phyloP scores from a whole-genome alignment of 1,140 invertebrate species.

The Mamestra configurata region DNA sequence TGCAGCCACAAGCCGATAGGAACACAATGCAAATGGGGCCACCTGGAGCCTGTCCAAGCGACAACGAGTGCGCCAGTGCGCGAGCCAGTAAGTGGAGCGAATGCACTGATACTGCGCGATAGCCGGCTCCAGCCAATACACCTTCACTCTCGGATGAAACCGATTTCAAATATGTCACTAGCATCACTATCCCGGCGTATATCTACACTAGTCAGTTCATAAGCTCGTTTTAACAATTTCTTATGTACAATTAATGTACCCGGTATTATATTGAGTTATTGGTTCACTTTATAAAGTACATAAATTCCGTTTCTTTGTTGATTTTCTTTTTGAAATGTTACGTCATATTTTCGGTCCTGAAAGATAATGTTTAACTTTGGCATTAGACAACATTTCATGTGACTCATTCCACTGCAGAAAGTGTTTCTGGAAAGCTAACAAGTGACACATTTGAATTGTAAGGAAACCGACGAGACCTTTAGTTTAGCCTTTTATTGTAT shows the following conservation, averaged over 20 bases:
- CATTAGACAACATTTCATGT: neutral
- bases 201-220: neutral
- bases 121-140: neutral
- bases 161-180: neutral
- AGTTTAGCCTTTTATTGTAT: slow-evolving; percentile 4
- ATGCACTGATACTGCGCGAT: neutral
- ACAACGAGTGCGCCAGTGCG: neutral
- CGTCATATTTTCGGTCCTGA: neutral
- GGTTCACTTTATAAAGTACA: neutral
- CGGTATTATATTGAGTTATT: too few species aligned
- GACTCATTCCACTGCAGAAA: neutral
- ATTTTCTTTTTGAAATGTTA: neutral
- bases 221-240: too few species aligned
- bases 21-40: slow-evolving; percentile 42
- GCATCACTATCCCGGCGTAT: neutral
- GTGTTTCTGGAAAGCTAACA: neutral
- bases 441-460: neutral
- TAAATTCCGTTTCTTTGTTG: neutral
- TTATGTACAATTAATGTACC: too few species aligned
- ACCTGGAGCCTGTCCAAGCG: slow-evolving; percentile 53
- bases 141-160: neutral
- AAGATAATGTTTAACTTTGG: neutral
- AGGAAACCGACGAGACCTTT: slow-evolving; percentile 4
- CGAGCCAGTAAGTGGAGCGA: slow-evolving; percentile 6
- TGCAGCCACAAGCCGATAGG: slow-evolving; percentile 17